Percentiles rank a stretch among this genome's conserved stretches.
These are phyloP conservation scores for Romanomermis culicivorax DNA, from an alignment of 2,888 invertebrate genomes.

Conservation along the genomic window DNA sequence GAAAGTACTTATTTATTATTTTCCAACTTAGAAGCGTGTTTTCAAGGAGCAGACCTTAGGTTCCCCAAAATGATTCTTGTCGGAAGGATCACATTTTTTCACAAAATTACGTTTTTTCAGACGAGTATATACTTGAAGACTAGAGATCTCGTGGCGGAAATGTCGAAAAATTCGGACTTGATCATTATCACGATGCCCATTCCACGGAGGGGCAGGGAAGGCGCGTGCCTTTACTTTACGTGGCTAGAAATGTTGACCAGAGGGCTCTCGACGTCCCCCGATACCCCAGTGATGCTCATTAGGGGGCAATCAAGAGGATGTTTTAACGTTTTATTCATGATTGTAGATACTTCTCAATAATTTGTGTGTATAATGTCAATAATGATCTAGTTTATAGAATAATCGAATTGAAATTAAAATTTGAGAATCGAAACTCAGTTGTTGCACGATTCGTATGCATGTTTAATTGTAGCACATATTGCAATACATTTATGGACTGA, in stretches of 20 bases:
- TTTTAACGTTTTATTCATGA: slow-evolving; percentile 36
- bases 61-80: not conserved
- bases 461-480: too few species aligned
- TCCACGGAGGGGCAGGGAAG: slow-evolving; percentile 70
- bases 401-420: too few species aligned
- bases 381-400: too few species aligned
- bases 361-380: slow-evolving; percentile 15
- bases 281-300: slow-evolving; percentile 52
- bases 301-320: slow-evolving; percentile 37
- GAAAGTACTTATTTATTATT: too few species aligned
- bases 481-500: too few species aligned
- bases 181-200: slow-evolving; percentile 78
- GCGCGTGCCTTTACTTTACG: slow-evolving; percentile 77
- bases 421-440: too few species aligned
- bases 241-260: slow-evolving; percentile 77
- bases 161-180: slow-evolving; percentile 57
- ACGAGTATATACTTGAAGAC: slow-evolving; percentile 71
- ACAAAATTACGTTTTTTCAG: too few species aligned
- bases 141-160: slow-evolving; percentile 56
- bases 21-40: too few species aligned
- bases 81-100: not conserved
- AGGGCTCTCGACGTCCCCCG: slow-evolving; percentile 39
- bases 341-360: too few species aligned
- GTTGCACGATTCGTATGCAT: too few species aligned
- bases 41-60: too few species aligned